Percentiles rank a stretch among this genome's conserved stretches.
These are phyloP conservation scores for Ceratothoa steindachneri DNA, from an alignment of 2,888 invertebrate species.

Conservation along the genomic window DNA sequence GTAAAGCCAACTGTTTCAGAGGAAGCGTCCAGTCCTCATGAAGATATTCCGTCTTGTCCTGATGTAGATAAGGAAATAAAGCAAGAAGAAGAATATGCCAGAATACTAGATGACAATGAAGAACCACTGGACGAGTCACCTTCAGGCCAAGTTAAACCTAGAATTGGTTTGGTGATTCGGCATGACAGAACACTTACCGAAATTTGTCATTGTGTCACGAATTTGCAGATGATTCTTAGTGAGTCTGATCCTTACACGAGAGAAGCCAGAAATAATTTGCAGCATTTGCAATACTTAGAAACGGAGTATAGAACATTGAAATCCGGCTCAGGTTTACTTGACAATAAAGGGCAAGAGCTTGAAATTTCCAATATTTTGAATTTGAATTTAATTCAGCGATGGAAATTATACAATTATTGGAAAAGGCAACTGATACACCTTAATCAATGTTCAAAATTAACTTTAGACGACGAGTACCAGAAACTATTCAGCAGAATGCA, in stretches of 20 bases:
- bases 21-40: background rate
- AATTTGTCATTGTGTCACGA: too few relatives aligned
- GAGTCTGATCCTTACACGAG: too few relatives aligned
- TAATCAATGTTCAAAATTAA: background rate
- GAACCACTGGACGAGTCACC: too few relatives aligned
- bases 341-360: background rate
- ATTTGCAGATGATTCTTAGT: too few relatives aligned
- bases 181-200: too few relatives aligned
- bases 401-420: conserved; percentile 5
- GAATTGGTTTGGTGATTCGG: too few relatives aligned
- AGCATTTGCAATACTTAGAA: too few relatives aligned
- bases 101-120: conserved; percentile 44
- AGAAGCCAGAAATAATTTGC: too few relatives aligned
- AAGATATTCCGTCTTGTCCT: conserved; percentile 48
- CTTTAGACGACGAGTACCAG: background rate
- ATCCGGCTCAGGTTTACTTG: too few relatives aligned
- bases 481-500: background rate
- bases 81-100: conserved; percentile 54
- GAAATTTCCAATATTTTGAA: background rate
- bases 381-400: background rate
- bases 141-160: too few relatives aligned
- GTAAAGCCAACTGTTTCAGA: background rate
- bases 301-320: too few relatives aligned
- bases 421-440: background rate
- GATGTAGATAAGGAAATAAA: conserved; percentile 56